Base-by-base conservation (phyloP, 2,888 invertebrate genomes). In the Cremastobaeus sp. region DNA sequence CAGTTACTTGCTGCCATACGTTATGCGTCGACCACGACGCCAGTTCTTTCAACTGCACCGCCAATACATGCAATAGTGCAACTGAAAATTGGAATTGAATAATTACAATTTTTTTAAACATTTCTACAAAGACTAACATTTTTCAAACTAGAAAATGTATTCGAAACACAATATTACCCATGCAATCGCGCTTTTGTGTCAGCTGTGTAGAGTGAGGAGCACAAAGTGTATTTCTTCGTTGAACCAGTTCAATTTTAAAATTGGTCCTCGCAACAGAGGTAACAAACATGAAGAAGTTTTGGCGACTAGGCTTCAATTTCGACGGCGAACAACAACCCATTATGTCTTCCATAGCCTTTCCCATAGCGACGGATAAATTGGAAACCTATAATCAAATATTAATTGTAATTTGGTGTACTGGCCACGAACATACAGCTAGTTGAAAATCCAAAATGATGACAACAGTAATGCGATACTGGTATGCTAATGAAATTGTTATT, bases 341-440 rank as follows among this genome's bases (percentile, higher is more conserved):
- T 92, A 98, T 95, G 88, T 96, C 96, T 84, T 96, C 96, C 96
- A 97, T 97, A 18, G 95, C 94, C 83, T 95, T 95, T 37, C 94
- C 94, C 91, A 97, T 95, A 50, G 96, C 96, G 85, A 96, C 94
- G 0, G 94, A 93, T 75, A 97, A 90, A 81, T 92, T 93, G 47
- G 93, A 92, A 9, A 92, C 55, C 59, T 57, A 66, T 17, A 69
- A 72, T 50, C 4, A 3, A 12, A 18, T 3, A 15, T 1, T 12
- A 32, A 35, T 39, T 34, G 15, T 8, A 41, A 47, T 28, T 17
- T 14, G 0, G 3, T 15, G 6, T 17, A n/a, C n/a, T 4, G 41
- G 0, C 4, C 2, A 4, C 30, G n/a, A 11, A 9, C 9, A 18
- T 12, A 37, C 18, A 60, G 15, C 50, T 62, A 65, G 55, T 54